These are phyloP conservation scores for Rhinoderma darwinii DNA, from an alignment of 2,113 vertebrate species.

Conservation along the genomic window DNA sequence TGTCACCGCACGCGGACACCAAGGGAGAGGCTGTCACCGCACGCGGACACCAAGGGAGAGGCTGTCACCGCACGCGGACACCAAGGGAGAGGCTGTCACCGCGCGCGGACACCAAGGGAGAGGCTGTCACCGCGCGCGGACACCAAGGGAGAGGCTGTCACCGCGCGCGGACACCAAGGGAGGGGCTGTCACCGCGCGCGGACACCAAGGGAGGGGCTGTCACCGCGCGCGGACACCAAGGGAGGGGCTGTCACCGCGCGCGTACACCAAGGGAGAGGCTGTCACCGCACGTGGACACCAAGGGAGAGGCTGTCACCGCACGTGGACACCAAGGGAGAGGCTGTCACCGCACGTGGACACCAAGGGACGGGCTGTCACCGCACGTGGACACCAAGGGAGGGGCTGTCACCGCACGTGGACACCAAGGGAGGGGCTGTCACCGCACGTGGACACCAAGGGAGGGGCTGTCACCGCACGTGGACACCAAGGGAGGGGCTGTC, in stretches of 20 bases:
- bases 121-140: conserved; percentile 28
- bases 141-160: not conserved
- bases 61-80: conserved; percentile 5
- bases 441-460: conserved; percentile 21
- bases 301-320: conserved; percentile 1
- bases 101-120: not conserved
- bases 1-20: conserved; percentile 25
- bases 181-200: too few species aligned
- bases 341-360: conserved; percentile 10
- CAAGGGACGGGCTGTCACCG: too few species aligned
- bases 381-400: not conserved
- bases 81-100: too few species aligned
- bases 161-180: conserved; percentile 41
- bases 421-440: not conserved
- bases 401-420: conserved; percentile 18
- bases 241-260: not conserved
- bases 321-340: not conserved
- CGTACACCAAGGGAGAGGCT: not conserved
- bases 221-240: conserved; percentile 24
- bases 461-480: conserved; percentile 12
- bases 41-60: not conserved
- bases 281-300: conserved; percentile 23
- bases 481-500: not conserved
- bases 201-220: not conserved
- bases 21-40: not conserved